These are phyloP conservation scores for Podarcis raffonei DNA, from an alignment of 2,113 vertebrate species.

Conservation along the genomic window DNA sequence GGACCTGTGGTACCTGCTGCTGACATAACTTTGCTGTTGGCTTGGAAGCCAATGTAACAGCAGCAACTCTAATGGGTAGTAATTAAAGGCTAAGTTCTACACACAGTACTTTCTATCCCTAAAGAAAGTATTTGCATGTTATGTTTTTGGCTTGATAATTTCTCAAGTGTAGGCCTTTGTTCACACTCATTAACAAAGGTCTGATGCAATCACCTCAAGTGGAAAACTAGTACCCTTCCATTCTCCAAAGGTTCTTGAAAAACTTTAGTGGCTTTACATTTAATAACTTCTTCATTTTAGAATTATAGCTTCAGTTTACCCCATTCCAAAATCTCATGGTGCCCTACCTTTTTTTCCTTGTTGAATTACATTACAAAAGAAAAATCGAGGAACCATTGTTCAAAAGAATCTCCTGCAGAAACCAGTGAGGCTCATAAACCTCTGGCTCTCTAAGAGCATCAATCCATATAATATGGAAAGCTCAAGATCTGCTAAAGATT, in stretches of 20 bases:
- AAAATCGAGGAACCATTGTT: background rate
- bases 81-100: background rate
- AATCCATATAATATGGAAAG: background rate
- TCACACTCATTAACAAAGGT: background rate
- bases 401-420: background rate
- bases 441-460: background rate
- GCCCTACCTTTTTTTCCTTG: background rate
- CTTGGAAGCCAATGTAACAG: background rate
- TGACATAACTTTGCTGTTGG: background rate
- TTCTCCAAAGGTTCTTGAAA: background rate
- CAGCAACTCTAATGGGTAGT: background rate
- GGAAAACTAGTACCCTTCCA: background rate
- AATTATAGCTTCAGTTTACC: background rate
- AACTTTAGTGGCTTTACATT: background rate
- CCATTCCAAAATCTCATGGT: background rate
- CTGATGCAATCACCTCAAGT: background rate
- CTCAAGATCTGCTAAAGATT: background rate
- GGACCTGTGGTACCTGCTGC: background rate
- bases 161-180: background rate
- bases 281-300: conserved; percentile 2
- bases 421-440: background rate
- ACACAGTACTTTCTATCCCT: background rate
- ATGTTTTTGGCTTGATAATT: background rate
- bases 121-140: background rate
- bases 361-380: background rate